phyloP scores from a whole-genome alignment of 2,888 invertebrate species.

The Caenorhabditis parvicauda region DNA sequence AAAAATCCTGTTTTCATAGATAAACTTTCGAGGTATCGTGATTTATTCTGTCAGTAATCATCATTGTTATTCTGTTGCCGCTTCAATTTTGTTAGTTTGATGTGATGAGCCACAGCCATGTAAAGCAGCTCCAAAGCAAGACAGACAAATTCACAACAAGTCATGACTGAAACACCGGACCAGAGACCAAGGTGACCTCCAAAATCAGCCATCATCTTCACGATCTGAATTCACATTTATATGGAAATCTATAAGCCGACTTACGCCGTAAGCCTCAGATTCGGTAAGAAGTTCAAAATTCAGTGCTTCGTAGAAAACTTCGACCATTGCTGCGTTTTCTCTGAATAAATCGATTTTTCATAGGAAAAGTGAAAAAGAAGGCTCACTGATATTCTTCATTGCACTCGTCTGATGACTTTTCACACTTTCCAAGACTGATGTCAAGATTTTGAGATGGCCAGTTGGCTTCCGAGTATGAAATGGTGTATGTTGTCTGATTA shows the following conservation, averaged over 20 bases:
- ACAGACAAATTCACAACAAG: conserved; percentile 55
- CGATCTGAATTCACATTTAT: conserved; percentile 31
- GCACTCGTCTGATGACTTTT: conserved; percentile 44
- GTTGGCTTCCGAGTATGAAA: conserved; percentile 56
- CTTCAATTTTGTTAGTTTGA: conserved; percentile 12
- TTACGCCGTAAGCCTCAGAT: conserved; percentile 57
- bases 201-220: conserved; percentile 60
- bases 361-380: neutral
- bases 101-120: conserved; percentile 46
- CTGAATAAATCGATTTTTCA: conserved; percentile 23
- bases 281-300: conserved; percentile 56
- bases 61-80: conserved; percentile 11
- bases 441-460: conserved; percentile 58
- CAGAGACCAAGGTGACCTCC: conserved; percentile 58
- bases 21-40: too few relatives aligned
- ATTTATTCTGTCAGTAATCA: conserved; percentile 17
- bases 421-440: conserved; percentile 49
- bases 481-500: conserved; percentile 51
- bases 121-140: conserved; percentile 43
- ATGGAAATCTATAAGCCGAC: neutral
- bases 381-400: conserved; percentile 54
- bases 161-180: conserved; percentile 58
- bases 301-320: conserved; percentile 59
- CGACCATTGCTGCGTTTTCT: conserved; percentile 59
- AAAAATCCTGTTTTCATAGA: too few relatives aligned